Conservation (phyloP, 2,113 vertebrate genomes). For the Motacilla tschutschensis region DNA sequence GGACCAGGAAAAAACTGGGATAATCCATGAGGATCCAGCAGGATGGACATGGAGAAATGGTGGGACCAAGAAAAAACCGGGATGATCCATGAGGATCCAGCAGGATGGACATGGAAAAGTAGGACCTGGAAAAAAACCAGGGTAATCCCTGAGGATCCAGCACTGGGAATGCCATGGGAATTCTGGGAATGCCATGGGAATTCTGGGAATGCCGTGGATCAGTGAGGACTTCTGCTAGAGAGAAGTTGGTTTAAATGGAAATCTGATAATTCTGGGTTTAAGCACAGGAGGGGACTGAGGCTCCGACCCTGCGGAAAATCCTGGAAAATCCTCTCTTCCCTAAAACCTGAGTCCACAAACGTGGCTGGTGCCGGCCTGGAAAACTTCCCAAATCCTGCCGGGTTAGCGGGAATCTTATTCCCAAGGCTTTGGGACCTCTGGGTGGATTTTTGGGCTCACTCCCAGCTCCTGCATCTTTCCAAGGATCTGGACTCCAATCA, state of each 20-base stretch:
- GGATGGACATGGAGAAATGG: background rate
- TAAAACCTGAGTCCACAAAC: rapidly evolving
- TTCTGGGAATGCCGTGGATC: background rate
- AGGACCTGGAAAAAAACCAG: background rate
- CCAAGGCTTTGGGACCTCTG: background rate
- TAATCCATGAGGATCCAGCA: background rate
- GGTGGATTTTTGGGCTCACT: background rate
- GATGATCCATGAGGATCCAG: background rate
- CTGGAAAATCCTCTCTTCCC: background rate
- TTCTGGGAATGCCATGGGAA: rapidly evolving
- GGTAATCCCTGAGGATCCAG: background rate
- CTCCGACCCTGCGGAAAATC: background rate
- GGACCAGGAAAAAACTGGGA: background rate
- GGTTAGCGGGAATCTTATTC: background rate
- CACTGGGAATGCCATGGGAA: rapidly evolving
- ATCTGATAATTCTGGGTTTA: background rate
- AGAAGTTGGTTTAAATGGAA: background rate
- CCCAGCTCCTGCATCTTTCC: background rate
- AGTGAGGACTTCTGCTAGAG: background rate
- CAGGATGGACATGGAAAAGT: background rate
- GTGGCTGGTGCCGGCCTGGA: rapidly evolving
- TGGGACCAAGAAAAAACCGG: background rate
- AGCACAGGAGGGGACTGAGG: rapidly evolving
- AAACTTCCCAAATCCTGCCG: rapidly evolving
- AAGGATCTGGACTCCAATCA: rapidly evolving